Evolutionary conservation across 1,140 invertebrate genomes (phyloP).

Genomic region (Drosophila kohkoa): DNA sequence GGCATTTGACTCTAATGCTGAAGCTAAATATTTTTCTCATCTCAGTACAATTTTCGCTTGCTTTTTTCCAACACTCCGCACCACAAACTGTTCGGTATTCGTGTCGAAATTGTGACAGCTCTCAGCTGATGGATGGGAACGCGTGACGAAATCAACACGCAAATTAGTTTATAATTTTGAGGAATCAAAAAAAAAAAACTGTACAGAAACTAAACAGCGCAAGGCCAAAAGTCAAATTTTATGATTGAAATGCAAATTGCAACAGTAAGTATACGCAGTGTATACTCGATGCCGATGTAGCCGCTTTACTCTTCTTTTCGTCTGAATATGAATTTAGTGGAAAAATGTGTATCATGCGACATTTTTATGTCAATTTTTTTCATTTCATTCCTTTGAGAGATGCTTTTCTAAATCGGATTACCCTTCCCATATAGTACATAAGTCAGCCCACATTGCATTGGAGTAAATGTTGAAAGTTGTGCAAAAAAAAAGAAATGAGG

Average conservation of each 20-base stretch:
- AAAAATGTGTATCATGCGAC: constrained; percentile 7
- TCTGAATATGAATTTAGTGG: neutral
- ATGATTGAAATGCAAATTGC: neutral
- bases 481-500: neutral
- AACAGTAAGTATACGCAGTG: constrained; percentile 3
- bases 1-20: constrained; percentile 34
- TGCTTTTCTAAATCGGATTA: constrained; percentile 41
- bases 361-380: constrained; percentile 25
- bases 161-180: constrained; percentile 64
- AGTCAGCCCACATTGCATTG: constrained; percentile 1
- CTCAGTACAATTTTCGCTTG: neutral
- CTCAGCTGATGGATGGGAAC: constrained; percentile 25
- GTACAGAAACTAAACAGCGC: neutral
- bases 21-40: constrained; percentile 7
- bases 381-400: constrained; percentile 9
- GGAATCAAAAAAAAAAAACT: constrained; percentile 26
- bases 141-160: constrained; percentile 44
- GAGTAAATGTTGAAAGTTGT: constrained; percentile 34
- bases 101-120: constrained; percentile 17
- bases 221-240: neutral
- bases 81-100: neutral
- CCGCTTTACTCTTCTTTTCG: neutral
- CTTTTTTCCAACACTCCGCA: neutral
- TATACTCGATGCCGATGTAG: neutral
- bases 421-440: constrained; percentile 1